Percentiles rank a stretch among this genome's conserved stretches.
These are phyloP conservation scores for Loripinus fragilis DNA, from an alignment of 2,888 invertebrate genomes.

Conservation along the genomic window DNA sequence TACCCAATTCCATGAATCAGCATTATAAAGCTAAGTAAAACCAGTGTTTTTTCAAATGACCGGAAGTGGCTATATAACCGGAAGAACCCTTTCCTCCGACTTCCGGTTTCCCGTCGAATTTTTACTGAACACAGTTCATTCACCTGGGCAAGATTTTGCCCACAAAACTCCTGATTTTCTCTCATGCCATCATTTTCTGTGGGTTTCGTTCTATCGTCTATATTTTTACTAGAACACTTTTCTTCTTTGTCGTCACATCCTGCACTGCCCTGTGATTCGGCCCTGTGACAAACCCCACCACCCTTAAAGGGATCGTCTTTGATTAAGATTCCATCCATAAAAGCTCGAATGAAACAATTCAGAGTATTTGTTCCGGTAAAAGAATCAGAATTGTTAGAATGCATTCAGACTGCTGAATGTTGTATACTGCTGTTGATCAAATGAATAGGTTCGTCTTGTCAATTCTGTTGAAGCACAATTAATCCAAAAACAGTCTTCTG, in stretches of 20 bases:
- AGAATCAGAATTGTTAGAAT: background rate
- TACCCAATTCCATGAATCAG: constrained; percentile 15
- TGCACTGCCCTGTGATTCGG: background rate
- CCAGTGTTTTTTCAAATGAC: background rate
- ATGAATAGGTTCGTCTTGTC: too few species aligned
- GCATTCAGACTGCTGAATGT: background rate
- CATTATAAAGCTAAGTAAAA: background rate
- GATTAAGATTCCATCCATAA: constrained; percentile 1
- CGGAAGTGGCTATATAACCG: background rate
- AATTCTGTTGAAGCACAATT: too few species aligned
- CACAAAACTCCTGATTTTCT: background rate
- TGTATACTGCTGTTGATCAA: too few species aligned
- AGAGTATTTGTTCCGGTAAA: constrained; percentile 6
- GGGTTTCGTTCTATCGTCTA: background rate
- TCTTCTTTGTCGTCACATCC: background rate
- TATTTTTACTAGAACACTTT: background rate
- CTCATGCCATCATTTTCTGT: background rate
- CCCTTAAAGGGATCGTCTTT: background rate
- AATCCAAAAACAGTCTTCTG: too few species aligned
- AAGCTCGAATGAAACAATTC: background rate
- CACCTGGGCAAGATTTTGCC: background rate
- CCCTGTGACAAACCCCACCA: background rate
- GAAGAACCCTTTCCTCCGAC: background rate
- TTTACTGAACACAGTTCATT: background rate
- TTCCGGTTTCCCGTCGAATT: background rate